Percentiles rank a stretch among this genome's conserved stretches.
Conservation (phyloP, 1,140 invertebrate genomes). For the Drosophila auraria region DNA sequence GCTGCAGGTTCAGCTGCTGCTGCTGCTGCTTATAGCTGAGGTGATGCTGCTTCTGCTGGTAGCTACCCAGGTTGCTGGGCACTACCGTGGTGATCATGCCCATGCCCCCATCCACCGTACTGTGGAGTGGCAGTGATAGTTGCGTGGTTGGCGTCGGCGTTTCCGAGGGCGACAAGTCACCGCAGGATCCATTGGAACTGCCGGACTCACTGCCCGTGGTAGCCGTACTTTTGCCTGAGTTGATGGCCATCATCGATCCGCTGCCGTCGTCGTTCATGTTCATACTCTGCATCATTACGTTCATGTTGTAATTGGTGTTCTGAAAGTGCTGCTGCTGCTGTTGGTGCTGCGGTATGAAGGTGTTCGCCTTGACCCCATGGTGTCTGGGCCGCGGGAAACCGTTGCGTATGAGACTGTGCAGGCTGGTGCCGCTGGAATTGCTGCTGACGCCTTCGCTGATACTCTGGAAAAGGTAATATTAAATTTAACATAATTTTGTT, state of each 20-base stretch:
- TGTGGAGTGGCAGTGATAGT: conserved; percentile 47
- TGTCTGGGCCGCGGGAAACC: conserved; percentile 70
- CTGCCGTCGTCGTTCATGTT: conserved; percentile 65
- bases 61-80: conserved; percentile 41
- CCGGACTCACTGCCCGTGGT: conserved; percentile 81
- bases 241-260: conserved; percentile 58
- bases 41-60: conserved; percentile 74
- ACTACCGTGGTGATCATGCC: conserved; percentile 44
- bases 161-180: conserved; percentile 80
- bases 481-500: background rate
- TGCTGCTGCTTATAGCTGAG: conserved; percentile 72
- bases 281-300: conserved; percentile 78
- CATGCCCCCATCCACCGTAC: conserved; percentile 41
- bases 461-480: conserved; percentile 38
- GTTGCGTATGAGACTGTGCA: conserved; percentile 79
- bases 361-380: conserved; percentile 71
- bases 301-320: conserved; percentile 63
- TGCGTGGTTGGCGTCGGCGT: conserved; percentile 66
- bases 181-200: conserved; percentile 81
- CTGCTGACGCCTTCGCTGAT: conserved; percentile 62
- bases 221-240: conserved; percentile 69
- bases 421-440: conserved; percentile 57
- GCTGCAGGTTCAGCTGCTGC: conserved; percentile 64
- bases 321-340: conserved; percentile 69
- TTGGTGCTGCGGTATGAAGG: conserved; percentile 73